Evolutionary conservation across 1,140 invertebrate genomes (phyloP).

Genomic region (Brachionus rubens): DNA sequence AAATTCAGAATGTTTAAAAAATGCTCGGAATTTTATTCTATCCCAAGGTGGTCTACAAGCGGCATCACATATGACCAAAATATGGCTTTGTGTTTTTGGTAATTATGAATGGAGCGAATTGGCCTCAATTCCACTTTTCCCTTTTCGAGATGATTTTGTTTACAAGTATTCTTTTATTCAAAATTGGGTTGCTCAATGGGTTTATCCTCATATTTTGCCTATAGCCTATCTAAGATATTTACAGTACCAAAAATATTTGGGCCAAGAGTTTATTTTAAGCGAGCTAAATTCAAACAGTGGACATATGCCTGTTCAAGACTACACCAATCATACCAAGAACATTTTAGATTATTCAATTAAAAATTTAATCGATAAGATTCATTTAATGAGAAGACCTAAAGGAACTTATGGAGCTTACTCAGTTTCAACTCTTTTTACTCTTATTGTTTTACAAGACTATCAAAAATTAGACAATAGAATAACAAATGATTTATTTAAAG

Average conservation of each 20-base stretch:
- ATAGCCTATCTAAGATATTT: conserved; percentile 45
- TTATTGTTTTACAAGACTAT: conserved; percentile 28
- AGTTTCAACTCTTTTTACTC: conserved; percentile 20
- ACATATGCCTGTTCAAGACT: neutral
- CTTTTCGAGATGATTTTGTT: conserved; percentile 24
- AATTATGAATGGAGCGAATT: conserved; percentile 35
- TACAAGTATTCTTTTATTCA: conserved; percentile 34
- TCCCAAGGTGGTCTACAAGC: conserved; percentile 3
- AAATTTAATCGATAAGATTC: conserved; percentile 38
- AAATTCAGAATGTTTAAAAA: neutral
- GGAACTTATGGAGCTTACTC: conserved; percentile 43
- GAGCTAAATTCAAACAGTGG: conserved; percentile 32
- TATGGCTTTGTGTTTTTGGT: conserved; percentile 32
- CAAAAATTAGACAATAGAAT: conserved; percentile 29
- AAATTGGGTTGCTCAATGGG: conserved; percentile 46
- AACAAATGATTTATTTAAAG: neutral
- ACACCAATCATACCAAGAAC: neutral
- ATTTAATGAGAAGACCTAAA: conserved; percentile 19
- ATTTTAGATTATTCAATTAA: neutral
- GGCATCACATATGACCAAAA: conserved; percentile 37
- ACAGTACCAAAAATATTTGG: conserved; percentile 23
- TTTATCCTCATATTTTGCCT: conserved; percentile 42
- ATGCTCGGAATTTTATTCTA: conserved; percentile 7
- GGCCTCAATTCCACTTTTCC: conserved; percentile 12
- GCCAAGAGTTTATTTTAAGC: neutral